A percentile compares a stretch with the other conserved stretches of the same genome.
phyloP scores from a whole-genome alignment of 2,888 invertebrate species.

The Plagiodera versicolora region DNA sequence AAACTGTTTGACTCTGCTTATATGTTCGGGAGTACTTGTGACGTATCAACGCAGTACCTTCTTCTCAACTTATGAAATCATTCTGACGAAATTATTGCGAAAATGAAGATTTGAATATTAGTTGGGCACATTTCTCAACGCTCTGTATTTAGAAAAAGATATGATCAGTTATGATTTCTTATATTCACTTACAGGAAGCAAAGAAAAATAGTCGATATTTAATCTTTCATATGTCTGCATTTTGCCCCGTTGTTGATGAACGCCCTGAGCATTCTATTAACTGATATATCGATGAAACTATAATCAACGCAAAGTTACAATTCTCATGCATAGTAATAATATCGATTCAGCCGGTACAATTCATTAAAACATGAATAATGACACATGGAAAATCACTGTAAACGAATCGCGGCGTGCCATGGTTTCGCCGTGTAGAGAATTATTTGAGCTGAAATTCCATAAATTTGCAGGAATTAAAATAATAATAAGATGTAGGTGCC shows the following conservation, averaged over 20 bases:
- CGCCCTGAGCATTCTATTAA: slow-evolving; percentile 11
- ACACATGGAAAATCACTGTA: slow-evolving; percentile 20
- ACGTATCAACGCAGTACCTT: no score
- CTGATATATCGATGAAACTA: slow-evolving; percentile 5
- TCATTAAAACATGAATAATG: slow-evolving; percentile 25
- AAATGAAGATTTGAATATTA: no score
- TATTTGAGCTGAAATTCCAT: slow-evolving; percentile 43
- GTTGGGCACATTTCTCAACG: no score
- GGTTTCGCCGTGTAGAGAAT: slow-evolving; percentile 17
- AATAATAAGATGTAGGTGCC: slow-evolving; percentile 44
- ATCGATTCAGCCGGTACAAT: slow-evolving; percentile 15
- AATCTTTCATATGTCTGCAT: no score
- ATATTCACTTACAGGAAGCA: no score
- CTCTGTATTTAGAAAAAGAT: no score
- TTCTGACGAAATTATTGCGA: no score
- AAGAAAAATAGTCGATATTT: no score
- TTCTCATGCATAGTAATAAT: slow-evolving; percentile 12
- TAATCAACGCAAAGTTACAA: slow-evolving; percentile 12
- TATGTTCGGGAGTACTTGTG: no score
- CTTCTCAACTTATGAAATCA: no score
- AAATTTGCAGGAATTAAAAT: slow-evolving; percentile 47
- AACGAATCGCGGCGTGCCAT: slow-evolving; percentile 21
- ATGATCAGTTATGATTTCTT: no score
- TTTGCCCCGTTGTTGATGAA: slow-evolving; percentile 5
- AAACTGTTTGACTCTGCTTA: no score